Conservation (phyloP, 2,888 invertebrate species). For the Agonopterix subpropinquella region DNA sequence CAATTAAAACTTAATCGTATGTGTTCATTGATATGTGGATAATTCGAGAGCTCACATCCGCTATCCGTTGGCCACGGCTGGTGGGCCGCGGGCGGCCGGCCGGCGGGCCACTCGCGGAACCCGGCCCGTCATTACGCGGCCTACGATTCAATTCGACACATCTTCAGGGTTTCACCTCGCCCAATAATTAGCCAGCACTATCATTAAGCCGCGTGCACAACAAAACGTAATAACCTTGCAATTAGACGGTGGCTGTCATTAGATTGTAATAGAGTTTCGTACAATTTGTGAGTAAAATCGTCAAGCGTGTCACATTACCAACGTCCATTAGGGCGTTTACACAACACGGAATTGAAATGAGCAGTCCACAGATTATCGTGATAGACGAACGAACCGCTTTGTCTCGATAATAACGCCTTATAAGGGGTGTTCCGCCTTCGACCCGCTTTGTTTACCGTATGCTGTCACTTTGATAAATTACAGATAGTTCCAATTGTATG, state of each 20-base stretch:
- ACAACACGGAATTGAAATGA: conserved; percentile 74
- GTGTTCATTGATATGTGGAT: conserved; percentile 44
- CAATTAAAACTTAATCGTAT: conserved; percentile 61
- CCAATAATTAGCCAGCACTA: conserved; percentile 66
- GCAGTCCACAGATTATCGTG: conserved; percentile 72
- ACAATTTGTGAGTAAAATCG: conserved; percentile 76
- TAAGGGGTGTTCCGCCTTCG: conserved; percentile 39
- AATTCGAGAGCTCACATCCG: conserved; percentile 40
- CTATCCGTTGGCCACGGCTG: conserved; percentile 12
- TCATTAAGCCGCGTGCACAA: conserved; percentile 68
- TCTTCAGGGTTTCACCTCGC: conserved; percentile 72
- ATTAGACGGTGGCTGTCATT: conserved; percentile 73
- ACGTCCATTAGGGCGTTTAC: conserved; percentile 73
- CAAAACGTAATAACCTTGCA: conserved; percentile 72
- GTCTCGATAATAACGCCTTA: conserved; percentile 66
- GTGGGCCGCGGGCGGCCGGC: not conserved
- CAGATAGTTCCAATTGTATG: conserved; percentile 1
- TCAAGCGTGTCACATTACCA: conserved; percentile 76
- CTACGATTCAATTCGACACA: conserved; percentile 70
- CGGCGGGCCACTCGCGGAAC: conserved; percentile 4
- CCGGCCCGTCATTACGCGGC: conserved; percentile 41
- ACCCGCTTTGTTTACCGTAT: conserved; percentile 17
- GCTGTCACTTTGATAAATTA: conserved; percentile 25
- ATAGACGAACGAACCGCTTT: conserved; percentile 70
- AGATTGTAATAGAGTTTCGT: conserved; percentile 75